Base-by-base conservation (phyloP, 2,113 vertebrate species). In the Sardina pilchardus region DNA sequence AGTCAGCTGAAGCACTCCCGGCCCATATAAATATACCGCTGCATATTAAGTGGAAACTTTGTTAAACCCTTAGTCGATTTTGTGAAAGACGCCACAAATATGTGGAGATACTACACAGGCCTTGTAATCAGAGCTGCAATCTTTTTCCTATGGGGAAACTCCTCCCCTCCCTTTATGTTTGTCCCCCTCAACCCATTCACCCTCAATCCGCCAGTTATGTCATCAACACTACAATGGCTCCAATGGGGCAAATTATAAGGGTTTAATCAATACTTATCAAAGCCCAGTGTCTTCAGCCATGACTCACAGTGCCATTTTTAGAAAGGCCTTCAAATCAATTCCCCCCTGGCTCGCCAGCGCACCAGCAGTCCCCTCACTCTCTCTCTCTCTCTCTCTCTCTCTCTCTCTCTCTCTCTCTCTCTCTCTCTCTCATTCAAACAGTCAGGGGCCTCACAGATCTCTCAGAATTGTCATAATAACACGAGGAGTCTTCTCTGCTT, bases 151-250 rank as follows among this genome's bases (percentile, higher is more conserved):
- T 12, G 30, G 14, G n/a, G 12, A 34, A 71, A 34, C 34, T 78
- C 71, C 71, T 78, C 14, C n/a, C 26, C 30, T 71, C 14, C 4
- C 71, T 16, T 14, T 16, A 78, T 78, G 26, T 0, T 12, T 17
- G 71, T 78, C 30, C 71, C 36, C 30, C 39, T 34, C 71, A 78
- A 78, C 71, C 26, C 71, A 78, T 78, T 78, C 71, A 78, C 30
- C 30, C 71, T 36, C 34, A 78, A 34, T 4, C 14, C 4, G 30
- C 71, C 71, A 78, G 14, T 78, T 78, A 36, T 78, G 71, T 78
- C 71, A 78, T 78, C 30, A 78, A 78, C 71, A 78, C 16, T 78
- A 16, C 30, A 78, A 78, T 36, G 14, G 14, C 16, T 12, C 4
- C 63, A 67, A 1, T 67, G 63, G 21, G 36, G 30, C n/a, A 30